phyloP scores from a whole-genome alignment of 2,888 invertebrate genomes.

The Thymelicus lineola region DNA sequence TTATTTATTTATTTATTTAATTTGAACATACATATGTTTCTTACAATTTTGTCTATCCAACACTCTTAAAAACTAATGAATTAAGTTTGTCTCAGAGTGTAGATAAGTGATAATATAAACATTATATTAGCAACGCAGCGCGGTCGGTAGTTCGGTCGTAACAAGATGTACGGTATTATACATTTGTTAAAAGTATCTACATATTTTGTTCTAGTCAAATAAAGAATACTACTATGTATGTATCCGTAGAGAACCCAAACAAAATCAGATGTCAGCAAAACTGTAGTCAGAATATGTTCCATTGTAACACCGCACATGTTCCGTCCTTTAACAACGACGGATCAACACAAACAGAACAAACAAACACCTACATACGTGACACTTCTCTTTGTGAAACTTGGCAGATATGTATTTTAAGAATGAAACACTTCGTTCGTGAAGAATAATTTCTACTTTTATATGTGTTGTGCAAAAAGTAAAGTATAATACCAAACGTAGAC shows the following conservation, averaged over 20 bases:
- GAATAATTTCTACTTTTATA: neutral
- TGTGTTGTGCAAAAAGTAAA: neutral
- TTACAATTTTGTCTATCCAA: no score
- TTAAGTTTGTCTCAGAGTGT: no score
- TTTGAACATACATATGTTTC: no score
- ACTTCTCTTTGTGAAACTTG: neutral
- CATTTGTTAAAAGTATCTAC: no score
- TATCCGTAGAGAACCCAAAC: neutral
- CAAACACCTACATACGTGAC: neutral
- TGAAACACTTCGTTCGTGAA: neutral
- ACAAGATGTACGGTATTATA: neutral
- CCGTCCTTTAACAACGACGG: neutral
- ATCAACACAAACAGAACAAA: neutral
- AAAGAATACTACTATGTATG: neutral
- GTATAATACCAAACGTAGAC: no score
- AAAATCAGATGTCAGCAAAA: constrained; percentile 1
- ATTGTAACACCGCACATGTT: constrained; percentile 9
- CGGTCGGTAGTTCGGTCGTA: no score
- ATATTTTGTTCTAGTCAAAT: neutral
- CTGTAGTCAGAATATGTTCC: constrained; percentile 11
- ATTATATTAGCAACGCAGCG: no score
- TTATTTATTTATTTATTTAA: no score
- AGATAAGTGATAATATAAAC: no score
- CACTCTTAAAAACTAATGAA: no score
- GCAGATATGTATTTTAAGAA: neutral